A percentile compares a stretch with the other conserved stretches of the same genome.
Conservation (phyloP, 2,113 vertebrate genomes). For the Butorides virescens region DNA sequence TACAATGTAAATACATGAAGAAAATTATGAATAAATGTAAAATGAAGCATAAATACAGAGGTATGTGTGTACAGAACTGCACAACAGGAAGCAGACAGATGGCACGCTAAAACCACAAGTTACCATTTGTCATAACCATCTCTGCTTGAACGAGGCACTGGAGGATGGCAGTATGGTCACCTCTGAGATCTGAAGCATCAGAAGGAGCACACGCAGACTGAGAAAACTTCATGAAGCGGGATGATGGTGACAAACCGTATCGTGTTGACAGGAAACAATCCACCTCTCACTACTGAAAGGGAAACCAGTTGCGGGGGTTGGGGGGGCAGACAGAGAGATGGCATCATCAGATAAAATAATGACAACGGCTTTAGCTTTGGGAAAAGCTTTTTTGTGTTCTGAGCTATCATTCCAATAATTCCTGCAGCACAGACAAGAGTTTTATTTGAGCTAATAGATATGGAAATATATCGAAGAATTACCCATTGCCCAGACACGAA, state of each 20-base stretch:
- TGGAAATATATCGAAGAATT: neutral
- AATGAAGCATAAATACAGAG: neutral
- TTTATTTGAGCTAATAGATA: neutral
- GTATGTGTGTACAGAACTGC: neutral
- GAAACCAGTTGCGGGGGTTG: neutral
- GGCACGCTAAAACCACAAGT: neutral
- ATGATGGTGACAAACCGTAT: neutral
- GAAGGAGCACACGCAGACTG: neutral
- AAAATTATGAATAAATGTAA: neutral
- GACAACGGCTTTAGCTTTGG: neutral
- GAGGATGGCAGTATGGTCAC: fast-evolving
- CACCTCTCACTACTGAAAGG: neutral
- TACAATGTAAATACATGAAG: neutral
- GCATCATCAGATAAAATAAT: neutral
- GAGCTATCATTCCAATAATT: neutral
- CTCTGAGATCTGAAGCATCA: neutral
- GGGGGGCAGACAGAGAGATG: neutral
- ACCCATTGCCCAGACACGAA: neutral
- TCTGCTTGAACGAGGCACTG: neutral
- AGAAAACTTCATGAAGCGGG: neutral
- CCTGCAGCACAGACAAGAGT: neutral
- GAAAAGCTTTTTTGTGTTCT: neutral
- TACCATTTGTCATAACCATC: neutral
- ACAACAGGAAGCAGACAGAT: neutral
- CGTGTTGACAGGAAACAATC: neutral